Percentiles rank a stretch among this genome's conserved stretches.
These are phyloP conservation scores for Calliopsis andreniformis DNA, from an alignment of 1,140 invertebrate genomes.

Conservation along the genomic window DNA sequence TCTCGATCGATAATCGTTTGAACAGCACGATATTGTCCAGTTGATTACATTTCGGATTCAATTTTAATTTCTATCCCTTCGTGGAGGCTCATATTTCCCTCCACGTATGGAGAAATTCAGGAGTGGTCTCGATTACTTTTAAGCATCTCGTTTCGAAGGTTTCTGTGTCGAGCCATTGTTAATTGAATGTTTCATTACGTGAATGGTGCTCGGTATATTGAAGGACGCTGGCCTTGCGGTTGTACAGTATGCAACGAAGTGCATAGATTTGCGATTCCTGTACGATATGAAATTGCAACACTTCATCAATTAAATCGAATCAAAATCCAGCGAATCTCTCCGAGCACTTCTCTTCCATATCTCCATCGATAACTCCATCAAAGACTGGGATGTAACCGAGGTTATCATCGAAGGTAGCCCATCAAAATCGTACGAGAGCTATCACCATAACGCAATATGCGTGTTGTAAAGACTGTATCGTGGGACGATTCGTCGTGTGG, in stretches of 20 bases:
- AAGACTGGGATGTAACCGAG: no score
- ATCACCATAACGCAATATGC: conserved; percentile 29
- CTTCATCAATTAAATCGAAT: no score
- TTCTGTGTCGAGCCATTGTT: conserved; percentile 44
- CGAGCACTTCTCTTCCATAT: background rate
- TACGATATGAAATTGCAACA: no score
- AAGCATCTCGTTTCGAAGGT: conserved; percentile 48
- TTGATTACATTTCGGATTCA: conserved; percentile 28
- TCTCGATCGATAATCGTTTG: background rate
- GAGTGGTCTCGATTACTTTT: conserved; percentile 47
- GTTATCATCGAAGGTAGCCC: background rate
- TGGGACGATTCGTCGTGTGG: conserved; percentile 41
- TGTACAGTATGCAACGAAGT: background rate
- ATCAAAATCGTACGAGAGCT: background rate
- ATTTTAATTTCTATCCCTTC: conserved; percentile 50
- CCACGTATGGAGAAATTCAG: conserved; percentile 9
- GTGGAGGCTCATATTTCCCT: conserved; percentile 16
- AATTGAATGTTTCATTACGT: conserved; percentile 51
- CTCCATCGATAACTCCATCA: no score
- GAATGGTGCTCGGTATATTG: conserved; percentile 34
- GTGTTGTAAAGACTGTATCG: conserved; percentile 22
- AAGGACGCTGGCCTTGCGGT: background rate
- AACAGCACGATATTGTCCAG: conserved; percentile 39
- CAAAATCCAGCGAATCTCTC: background rate
- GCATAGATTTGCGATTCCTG: background rate